Percentiles rank a stretch among this genome's conserved stretches.
phyloP scores from a whole-genome alignment of 2,888 invertebrate species.

The Coremacera marginata region DNA sequence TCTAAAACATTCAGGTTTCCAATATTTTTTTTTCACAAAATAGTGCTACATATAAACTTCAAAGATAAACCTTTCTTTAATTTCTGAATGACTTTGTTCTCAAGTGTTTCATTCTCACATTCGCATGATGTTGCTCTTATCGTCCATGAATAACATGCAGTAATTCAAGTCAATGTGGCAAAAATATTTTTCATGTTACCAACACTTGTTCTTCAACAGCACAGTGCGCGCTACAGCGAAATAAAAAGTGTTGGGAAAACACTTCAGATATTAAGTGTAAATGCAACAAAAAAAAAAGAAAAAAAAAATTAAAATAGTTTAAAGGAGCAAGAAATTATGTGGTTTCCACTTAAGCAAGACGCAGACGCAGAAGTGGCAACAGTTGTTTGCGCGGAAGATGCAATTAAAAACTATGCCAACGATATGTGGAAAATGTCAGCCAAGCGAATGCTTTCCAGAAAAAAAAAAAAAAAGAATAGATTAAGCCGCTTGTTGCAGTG shows the following conservation, averaged over 20 bases:
- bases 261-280: neutral
- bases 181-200: neutral
- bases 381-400: slow-evolving; percentile 29
- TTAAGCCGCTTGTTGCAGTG: no score
- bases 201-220: neutral
- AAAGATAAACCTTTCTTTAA: no score
- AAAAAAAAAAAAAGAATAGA: no score
- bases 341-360: neutral
- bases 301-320: neutral
- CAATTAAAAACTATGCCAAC: slow-evolving; percentile 39
- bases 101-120: no score
- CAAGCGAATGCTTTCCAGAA: neutral
- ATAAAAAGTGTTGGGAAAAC: neutral
- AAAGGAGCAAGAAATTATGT: neutral
- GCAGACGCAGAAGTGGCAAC: neutral
- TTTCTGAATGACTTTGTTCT: no score
- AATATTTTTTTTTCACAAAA: no score
- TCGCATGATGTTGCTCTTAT: no score
- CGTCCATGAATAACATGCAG: neutral
- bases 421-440: slow-evolving; percentile 1
- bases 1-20: no score
- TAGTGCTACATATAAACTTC: no score
- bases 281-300: no score
- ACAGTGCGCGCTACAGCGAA: neutral
- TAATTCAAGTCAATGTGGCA: neutral